Conservation (phyloP, 2,888 invertebrate species). For the Pogonocherus hispidulus region DNA sequence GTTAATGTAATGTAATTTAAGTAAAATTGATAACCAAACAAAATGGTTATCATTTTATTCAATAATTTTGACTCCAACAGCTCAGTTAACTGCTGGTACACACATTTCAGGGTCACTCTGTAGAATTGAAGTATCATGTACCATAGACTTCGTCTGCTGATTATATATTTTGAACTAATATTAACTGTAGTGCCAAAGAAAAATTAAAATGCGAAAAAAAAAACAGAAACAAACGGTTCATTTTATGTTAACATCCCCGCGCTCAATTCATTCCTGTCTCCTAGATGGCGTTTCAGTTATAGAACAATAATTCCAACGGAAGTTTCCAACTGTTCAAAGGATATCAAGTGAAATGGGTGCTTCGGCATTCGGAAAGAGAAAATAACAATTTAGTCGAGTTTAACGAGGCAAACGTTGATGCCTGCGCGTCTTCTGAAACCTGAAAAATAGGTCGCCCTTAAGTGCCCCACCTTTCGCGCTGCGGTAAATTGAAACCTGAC, state of each 20-base stretch:
- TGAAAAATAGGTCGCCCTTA: slow-evolving; percentile 5
- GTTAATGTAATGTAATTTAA: too few species aligned
- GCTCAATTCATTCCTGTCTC: background rate
- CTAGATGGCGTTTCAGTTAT: background rate
- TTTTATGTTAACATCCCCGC: background rate
- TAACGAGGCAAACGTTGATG: slow-evolving; percentile 9
- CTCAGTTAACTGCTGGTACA: too few species aligned
- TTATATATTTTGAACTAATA: too few species aligned
- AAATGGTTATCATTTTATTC: too few species aligned
- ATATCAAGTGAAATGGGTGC: background rate
- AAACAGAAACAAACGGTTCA: background rate
- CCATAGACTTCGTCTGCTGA: too few species aligned
- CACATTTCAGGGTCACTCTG: too few species aligned
- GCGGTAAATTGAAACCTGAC: slow-evolving; percentile 59
- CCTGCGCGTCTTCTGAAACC: background rate
- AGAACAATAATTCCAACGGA: background rate
- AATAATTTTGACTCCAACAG: too few species aligned
- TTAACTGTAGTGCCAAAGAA: too few species aligned
- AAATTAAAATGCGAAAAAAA: too few species aligned
- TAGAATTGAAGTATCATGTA: too few species aligned
- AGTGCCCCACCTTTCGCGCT: slow-evolving; percentile 8
- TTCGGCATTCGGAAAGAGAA: background rate
- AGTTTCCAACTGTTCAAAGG: background rate
- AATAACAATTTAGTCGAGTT: slow-evolving; percentile 9
- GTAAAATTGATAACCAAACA: too few species aligned